Evolutionary conservation across 2,888 invertebrate species (phyloP).

Genomic region (Eristalinus sepulchralis): DNA sequence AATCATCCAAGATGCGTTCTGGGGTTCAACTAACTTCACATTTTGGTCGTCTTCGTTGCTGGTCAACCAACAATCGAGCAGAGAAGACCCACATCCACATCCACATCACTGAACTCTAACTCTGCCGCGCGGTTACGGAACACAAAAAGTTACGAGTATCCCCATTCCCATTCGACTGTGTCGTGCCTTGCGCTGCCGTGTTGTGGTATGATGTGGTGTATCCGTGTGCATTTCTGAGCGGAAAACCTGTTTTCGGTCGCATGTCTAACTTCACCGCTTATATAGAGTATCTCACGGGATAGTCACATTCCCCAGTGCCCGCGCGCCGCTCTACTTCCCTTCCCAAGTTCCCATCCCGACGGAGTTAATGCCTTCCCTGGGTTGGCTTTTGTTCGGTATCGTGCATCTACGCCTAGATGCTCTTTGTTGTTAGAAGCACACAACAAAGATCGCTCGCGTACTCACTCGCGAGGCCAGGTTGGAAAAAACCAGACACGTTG

Average conservation of each 20-base stretch:
- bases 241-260: slow-evolving; percentile 56
- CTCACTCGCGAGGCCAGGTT: not conserved
- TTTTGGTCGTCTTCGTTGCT: slow-evolving; percentile 51
- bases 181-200: not conserved
- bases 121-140: slow-evolving; percentile 1
- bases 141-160: slow-evolving; percentile 24
- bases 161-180: not conserved
- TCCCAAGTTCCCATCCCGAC: not conserved
- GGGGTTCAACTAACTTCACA: slow-evolving; percentile 61
- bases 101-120: slow-evolving; percentile 23
- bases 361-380: slow-evolving; percentile 40
- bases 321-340: slow-evolving; percentile 11
- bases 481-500: slow-evolving; percentile 27
- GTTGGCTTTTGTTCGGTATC: slow-evolving; percentile 11
- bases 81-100: slow-evolving; percentile 12
- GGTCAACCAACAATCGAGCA: slow-evolving; percentile 2
- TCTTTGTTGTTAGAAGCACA: slow-evolving; percentile 64
- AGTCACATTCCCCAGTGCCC: slow-evolving; percentile 37
- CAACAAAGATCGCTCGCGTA: slow-evolving; percentile 4
- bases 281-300: slow-evolving; percentile 66
- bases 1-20: slow-evolving; percentile 18
- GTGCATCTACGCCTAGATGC: slow-evolving; percentile 25
- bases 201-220: slow-evolving; percentile 15
- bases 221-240: slow-evolving; percentile 47
- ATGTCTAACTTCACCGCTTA: slow-evolving; percentile 48